These are phyloP conservation scores for Andricus quercusramuli DNA, from an alignment of 2,888 invertebrate genomes.

Conservation along the genomic window DNA sequence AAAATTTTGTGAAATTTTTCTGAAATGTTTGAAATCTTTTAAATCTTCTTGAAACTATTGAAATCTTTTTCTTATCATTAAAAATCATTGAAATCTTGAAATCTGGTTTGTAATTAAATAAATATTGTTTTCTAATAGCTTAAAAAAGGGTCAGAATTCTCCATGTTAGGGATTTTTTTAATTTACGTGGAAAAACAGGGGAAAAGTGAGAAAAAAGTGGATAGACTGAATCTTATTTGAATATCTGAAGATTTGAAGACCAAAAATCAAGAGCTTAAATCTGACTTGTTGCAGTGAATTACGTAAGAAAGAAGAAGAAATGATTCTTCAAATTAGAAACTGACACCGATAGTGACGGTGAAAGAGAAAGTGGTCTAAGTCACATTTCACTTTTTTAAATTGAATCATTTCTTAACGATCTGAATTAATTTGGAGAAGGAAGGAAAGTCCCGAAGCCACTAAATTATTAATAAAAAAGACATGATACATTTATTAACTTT, in stretches of 20 bases:
- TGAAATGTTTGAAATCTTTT: no score
- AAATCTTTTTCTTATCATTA: no score
- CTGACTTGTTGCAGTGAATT: not conserved
- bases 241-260: not conserved
- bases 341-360: constrained; percentile 26
- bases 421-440: constrained; percentile 38
- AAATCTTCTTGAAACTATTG: no score
- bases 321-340: constrained; percentile 33
- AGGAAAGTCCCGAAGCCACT: not conserved
- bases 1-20: no score
- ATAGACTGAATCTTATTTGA: not conserved
- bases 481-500: not conserved
- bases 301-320: constrained; percentile 18
- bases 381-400: constrained; percentile 38
- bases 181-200: no score
- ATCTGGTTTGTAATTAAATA: no score
- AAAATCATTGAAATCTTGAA: no score
- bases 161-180: no score
- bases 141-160: no score
- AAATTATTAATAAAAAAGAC: constrained; percentile 23
- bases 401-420: not conserved
- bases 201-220: no score
- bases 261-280: not conserved
- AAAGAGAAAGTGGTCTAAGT: constrained; percentile 40
- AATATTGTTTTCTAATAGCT: no score